Base-by-base conservation (phyloP, 2,888 invertebrate genomes). In the Epirrhoe alternata region DNA sequence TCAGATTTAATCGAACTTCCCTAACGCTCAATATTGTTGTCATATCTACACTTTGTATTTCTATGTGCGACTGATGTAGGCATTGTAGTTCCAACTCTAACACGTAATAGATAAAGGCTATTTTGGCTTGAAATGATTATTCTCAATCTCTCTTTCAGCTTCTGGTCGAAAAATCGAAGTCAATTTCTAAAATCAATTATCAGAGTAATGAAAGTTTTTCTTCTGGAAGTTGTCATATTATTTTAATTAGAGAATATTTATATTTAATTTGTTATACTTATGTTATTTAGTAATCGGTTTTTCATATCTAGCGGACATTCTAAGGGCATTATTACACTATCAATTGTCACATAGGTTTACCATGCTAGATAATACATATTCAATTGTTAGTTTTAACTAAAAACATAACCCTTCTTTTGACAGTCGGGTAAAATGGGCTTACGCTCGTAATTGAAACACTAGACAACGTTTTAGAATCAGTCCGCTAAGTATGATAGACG, bases 41-140 rank as follows among this genome's bases (percentile, higher is more conserved):
- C 70, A 51, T 58, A 56, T 66, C 66, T 64, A 56, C 33, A 53
- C 51, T 31, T 55, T 55, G 50, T 66, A 54, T 68, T 61, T 72
- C 57, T 67, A 70, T 66, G 61, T 58, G 10, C 45, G 66, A 72
- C 70, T 65, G 64, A 66, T 24, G 38, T 38, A 53, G 8, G 38
- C 17, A 56, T 61, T 58, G 47, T 58, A 53, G 31, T 51, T 56
- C 12, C 12, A 62, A 62, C 47, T 64, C 45, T 64, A 52, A 54
- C 16, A 0, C 12, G 6, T 45, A n/a, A 12, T 12, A 58, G 58
- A 50, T 59, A 49, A 52, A 30, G n/a, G 16, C 31, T 66, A 58
- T 53, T 64, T 49, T 57, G 6, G 51, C 51, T 12, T 30, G 17
- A 47, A n/a, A n/a, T n/a, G n/a, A n/a, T n/a, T n/a, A n/a, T n/a